Evolutionary conservation across 2,797 vertebrate species (phyloP), one percentile per base, ranked within the genome.

Genomic region (Miichthys miiuy): DNA sequence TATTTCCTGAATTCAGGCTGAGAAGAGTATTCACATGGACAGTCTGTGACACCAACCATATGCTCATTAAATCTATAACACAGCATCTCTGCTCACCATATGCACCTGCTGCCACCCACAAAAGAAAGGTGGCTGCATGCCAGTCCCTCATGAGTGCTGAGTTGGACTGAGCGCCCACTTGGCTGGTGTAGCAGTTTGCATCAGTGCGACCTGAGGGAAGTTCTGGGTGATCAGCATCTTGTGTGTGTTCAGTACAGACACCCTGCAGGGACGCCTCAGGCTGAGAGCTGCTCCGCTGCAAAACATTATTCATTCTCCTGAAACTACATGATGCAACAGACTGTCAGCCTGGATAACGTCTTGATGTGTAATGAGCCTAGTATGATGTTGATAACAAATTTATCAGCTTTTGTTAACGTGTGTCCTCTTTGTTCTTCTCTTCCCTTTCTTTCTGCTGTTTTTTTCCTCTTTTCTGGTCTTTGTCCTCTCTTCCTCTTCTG

Each of bases 321-420:
- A 73, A 82, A 78, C 52, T 8, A 55, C 71, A 60, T 90, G 90
- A 92, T 80, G 89, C 80, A 91, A 89, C 68, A 51, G 46, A 77
- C 48, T 66, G 81, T 87, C 87, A 82, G 61, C 79, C 68, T 57
- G 68, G 74, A 75, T 69, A 82, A 78, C 6, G 41, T 16, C 55
- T 68, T 71, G 4, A 75, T 71, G 23, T 76, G 62, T 72, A 68
- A 76, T 41, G 50, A 80, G 62, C 73, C 44, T 38, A 20, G 72
- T 18, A 14, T 44, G 44, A 27, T 57, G 12, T 42, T 67, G 52
- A 58, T 57, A 27, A 34, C 48, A 76, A 64, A 75, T 67, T 46
- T 60, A 82, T 61, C 64, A 65, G 57, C 61, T 14, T 76, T 83
- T 77, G 23, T 85, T 89, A 50, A 79, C 34, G 4, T 17, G 17